phyloP scores from a whole-genome alignment of 2,797 vertebrate genomes.

The Ptychobarbus kaznakovi region DNA sequence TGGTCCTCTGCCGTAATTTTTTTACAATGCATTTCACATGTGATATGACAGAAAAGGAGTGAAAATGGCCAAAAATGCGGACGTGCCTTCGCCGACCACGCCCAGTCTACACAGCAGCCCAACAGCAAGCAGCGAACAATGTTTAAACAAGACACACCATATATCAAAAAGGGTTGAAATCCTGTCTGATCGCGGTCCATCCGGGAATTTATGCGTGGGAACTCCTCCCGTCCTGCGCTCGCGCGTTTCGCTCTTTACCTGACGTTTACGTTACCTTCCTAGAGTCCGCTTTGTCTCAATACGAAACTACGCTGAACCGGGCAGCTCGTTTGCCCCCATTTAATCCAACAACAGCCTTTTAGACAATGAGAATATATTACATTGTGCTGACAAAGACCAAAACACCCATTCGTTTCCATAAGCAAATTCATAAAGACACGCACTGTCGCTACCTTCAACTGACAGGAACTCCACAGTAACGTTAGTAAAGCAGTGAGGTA shows the following conservation, averaged over 20 bases:
- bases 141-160: slow-evolving; percentile 51
- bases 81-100: slow-evolving; percentile 66
- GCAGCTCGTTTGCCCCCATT: neutral
- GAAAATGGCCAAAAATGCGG: slow-evolving; percentile 48
- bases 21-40: neutral
- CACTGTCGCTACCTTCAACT: slow-evolving; percentile 19
- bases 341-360: neutral
- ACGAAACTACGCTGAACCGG: neutral
- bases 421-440: neutral
- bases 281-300: slow-evolving; percentile 14
- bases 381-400: neutral
- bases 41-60: neutral
- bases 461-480: slow-evolving; percentile 39
- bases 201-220: slow-evolving; percentile 25
- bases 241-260: slow-evolving; percentile 17
- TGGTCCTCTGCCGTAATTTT: neutral
- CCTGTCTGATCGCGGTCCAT: slow-evolving; percentile 14
- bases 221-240: slow-evolving; percentile 2
- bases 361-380: neutral
- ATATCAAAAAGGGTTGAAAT: neutral
- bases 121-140: slow-evolving; percentile 36
- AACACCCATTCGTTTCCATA: neutral
- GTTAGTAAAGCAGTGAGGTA: slow-evolving; percentile 38
- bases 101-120: slow-evolving; percentile 70
- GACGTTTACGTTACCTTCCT: slow-evolving; percentile 33